Base-by-base conservation (phyloP, 2,797 vertebrate genomes). In the Trematomus bernacchii region DNA sequence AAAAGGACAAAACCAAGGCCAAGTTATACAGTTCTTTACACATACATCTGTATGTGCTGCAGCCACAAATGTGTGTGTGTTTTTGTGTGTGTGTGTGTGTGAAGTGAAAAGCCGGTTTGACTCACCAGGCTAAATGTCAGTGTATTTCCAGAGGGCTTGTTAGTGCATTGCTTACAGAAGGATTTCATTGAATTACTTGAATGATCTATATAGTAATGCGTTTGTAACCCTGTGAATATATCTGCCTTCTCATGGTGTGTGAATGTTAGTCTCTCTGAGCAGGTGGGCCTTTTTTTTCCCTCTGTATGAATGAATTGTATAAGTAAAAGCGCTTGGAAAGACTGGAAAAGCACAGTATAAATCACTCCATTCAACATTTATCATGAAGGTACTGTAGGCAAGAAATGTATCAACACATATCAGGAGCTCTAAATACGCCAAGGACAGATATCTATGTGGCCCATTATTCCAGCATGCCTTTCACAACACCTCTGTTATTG, bases 81-180 rank as follows among this genome's bases (percentile, higher is more conserved):
- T 62, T 21, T 11, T 52, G 23, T 33, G 44, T 53, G 55, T n/a
- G n/a, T n/a, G n/a, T 42, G 48, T 60, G 57, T 23, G 48, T 19
- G 6, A 15, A 48, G 30, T 4, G 65, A 83, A 76, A 77, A 55
- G 47, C 19, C 58, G 2, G 57, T 67, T 73, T 68, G 44, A 79
- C 58, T 77, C 80, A 78, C 68, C 58, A 77, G 54, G 58, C 50
- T 80, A 86, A 85, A 87, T 86, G 88, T 85, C 87, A 87, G 42
- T 81, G 77, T 76, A 79, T 83, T 79, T 87, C 82, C 85, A 89
- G 46, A 71, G 81, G 80, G 70, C 76, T 73, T 82, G 73, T 91
- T 84, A 83, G 76, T 42, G 5, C 73, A 79, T 76, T 86, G 80
- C 91, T 91, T 84, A 80, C 72, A 83, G 58, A 54, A 37, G 71